A percentile compares a stretch with the other conserved stretches of the same genome.
Conservation (phyloP, 2,888 invertebrate genomes). For the Sinotaia quadrata region DNA sequence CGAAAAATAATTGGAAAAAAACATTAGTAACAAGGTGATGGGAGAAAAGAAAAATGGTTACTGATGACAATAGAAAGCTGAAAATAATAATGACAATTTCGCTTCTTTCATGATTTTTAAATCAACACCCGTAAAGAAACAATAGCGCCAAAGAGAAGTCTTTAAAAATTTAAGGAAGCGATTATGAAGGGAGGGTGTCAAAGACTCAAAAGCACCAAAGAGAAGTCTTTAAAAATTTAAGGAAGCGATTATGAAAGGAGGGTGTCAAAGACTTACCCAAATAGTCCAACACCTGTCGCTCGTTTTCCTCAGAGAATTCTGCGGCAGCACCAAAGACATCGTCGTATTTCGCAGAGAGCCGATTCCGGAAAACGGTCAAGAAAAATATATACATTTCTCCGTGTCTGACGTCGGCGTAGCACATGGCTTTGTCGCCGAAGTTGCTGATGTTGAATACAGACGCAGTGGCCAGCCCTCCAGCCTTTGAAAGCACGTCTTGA, state of each 20-base stretch:
- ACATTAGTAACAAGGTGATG: too few species aligned
- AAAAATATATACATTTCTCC: constrained; percentile 67
- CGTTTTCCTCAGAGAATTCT: constrained; percentile 54
- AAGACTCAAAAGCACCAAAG: not conserved
- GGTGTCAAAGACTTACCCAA: constrained; percentile 66
- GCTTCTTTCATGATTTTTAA: too few species aligned
- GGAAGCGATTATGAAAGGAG: not conserved
- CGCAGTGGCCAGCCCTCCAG: constrained; percentile 33
- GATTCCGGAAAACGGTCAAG: constrained; percentile 59
- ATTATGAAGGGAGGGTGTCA: not conserved
- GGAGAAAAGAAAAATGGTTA: too few species aligned
- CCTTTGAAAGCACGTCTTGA: constrained; percentile 53
- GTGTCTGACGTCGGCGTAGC: constrained; percentile 65
- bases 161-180: too few species aligned
- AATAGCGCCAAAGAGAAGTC: too few species aligned
- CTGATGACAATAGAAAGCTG: too few species aligned
- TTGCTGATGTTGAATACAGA: constrained; percentile 65
- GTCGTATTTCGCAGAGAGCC: constrained; percentile 69
- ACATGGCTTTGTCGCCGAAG: constrained; percentile 68
- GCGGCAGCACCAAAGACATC: constrained; percentile 69
- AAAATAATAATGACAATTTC: too few species aligned
- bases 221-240: not conserved
- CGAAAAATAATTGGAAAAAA: too few species aligned
- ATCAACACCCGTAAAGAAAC: too few species aligned
- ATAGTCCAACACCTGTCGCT: constrained; percentile 57